Percentiles rank a stretch among this genome's conserved stretches.
phyloP scores from a whole-genome alignment of 2,113 vertebrate genomes.

The Sialia sialis region DNA sequence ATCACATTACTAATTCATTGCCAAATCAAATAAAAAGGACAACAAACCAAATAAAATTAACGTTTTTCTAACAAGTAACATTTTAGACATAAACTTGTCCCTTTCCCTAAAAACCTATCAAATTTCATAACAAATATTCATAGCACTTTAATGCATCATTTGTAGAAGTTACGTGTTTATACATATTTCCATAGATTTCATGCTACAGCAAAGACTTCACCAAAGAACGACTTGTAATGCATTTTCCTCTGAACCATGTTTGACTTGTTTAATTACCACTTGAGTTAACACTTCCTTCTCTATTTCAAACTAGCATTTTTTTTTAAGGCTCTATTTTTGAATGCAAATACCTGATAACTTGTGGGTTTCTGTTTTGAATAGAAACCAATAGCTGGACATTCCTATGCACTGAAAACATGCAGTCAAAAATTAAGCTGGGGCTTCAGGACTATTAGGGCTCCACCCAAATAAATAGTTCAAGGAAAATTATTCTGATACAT shows the following conservation, averaged over 20 bases:
- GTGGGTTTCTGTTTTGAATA: slow-evolving; percentile 22
- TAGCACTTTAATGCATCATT: neutral
- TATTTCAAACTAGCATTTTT: neutral
- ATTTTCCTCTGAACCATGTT: neutral
- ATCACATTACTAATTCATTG: slow-evolving; percentile 3
- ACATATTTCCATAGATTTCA: neutral
- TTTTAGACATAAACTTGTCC: neutral
- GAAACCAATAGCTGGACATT: slow-evolving; percentile 43
- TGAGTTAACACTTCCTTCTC: neutral
- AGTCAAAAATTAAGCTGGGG: slow-evolving; percentile 53
- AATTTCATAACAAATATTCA: neutral
- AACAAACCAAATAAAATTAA: neutral
- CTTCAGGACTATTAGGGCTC: slow-evolving; percentile 35
- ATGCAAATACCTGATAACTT: slow-evolving; percentile 35
- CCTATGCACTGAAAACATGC: slow-evolving; percentile 49
- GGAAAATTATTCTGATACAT: slow-evolving; percentile 64
- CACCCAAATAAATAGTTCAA: slow-evolving; percentile 66
- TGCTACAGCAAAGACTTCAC: neutral
- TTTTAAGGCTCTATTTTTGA: slow-evolving; percentile 3
- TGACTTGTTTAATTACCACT: neutral
- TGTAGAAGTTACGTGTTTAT: neutral
- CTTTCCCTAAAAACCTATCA: neutral
- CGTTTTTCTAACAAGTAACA: neutral
- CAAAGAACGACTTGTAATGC: neutral
- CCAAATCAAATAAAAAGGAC: neutral